Evolutionary conservation across 2,888 invertebrate species (phyloP).

Genomic region (Amorpha juglandis): DNA sequence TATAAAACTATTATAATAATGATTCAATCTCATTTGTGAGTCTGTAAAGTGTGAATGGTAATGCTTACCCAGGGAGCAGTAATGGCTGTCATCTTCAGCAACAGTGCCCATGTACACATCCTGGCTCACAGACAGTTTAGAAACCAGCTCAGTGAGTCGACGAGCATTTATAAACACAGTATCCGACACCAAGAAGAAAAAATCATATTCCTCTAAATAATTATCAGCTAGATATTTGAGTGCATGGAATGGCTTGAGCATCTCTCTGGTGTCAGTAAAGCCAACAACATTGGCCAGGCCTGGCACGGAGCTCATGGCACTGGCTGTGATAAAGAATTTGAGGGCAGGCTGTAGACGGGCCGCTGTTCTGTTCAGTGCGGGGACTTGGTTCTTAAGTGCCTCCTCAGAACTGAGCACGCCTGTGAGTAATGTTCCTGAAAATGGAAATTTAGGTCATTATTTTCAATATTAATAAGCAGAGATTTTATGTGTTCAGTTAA

Average conservation of each 20-base stretch:
- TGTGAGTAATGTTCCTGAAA: constrained; percentile 86
- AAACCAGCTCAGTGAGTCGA: constrained; percentile 88
- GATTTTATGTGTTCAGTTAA: not conserved
- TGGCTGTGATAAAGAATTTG: constrained; percentile 90
- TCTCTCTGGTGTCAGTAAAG: constrained; percentile 90
- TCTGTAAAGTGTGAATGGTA: too few species aligned
- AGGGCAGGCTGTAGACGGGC: constrained; percentile 93
- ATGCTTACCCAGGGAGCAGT: constrained; percentile 87
- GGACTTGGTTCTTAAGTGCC: constrained; percentile 89
- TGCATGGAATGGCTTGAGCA: constrained; percentile 93
- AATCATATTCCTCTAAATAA: constrained; percentile 95
- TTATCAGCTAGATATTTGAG: constrained; percentile 95
- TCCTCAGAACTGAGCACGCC: constrained; percentile 92
- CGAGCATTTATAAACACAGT: constrained; percentile 93
- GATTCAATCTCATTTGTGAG: too few species aligned
- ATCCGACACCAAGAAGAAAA: constrained; percentile 95
- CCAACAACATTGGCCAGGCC: constrained; percentile 90
- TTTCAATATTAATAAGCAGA: not conserved
- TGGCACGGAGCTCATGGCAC: constrained; percentile 61
- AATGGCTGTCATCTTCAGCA: constrained; percentile 84
- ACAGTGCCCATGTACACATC: constrained; percentile 92
- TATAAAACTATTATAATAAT: too few species aligned
- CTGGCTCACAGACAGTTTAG: constrained; percentile 91
- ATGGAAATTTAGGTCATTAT: not conserved
- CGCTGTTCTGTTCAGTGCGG: constrained; percentile 95